A percentile compares a stretch with the other conserved stretches of the same genome.
phyloP scores from a whole-genome alignment of 2,113 vertebrate species.

The Chloroceryle aenea region DNA sequence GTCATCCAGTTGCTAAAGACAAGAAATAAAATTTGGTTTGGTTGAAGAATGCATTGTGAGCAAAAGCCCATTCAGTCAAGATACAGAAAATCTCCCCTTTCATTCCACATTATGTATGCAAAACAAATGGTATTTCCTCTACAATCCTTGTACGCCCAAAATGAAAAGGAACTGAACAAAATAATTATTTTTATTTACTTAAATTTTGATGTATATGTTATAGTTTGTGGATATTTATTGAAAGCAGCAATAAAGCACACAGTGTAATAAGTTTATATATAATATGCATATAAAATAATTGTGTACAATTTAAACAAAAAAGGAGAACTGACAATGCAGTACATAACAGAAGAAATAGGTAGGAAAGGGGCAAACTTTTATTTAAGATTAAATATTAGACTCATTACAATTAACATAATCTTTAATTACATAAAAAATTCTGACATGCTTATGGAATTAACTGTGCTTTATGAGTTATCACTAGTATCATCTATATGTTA shows the following conservation, averaged over 20 bases:
- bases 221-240: not conserved
- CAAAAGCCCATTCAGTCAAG: not conserved
- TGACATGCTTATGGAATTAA: not conserved
- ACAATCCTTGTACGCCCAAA: not conserved
- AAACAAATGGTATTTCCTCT: not conserved
- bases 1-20: not conserved
- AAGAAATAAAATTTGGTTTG: not conserved
- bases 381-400: not conserved
- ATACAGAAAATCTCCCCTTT: not conserved
- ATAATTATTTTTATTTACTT: not conserved
- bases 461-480: not conserved
- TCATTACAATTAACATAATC: not conserved
- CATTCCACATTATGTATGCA: not conserved
- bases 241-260: not conserved
- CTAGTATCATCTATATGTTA: not conserved
- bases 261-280: accelerated
- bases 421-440: not conserved
- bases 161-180: not conserved
- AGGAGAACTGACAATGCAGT: not conserved
- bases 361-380: not conserved
- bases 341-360: not conserved
- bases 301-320: not conserved
- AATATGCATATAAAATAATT: not conserved
- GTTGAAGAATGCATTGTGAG: not conserved
- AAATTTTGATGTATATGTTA: not conserved